Evolutionary conservation across 2,113 vertebrate species (phyloP), one percentile per base, ranked within the genome.

Genomic region (Lucifuga dentata): DNA sequence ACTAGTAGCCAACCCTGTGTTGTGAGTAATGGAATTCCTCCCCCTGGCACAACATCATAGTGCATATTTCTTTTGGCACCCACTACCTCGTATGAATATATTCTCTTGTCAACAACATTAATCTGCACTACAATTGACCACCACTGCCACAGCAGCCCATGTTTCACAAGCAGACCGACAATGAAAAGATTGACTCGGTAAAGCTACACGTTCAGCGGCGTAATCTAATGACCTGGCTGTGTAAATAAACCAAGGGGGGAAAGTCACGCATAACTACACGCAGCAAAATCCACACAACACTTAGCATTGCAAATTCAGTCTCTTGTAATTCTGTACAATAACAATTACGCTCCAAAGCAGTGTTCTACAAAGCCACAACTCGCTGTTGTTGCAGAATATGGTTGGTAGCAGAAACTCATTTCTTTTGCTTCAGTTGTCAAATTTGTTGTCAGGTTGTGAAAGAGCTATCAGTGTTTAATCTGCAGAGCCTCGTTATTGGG

Each of bases 81-180:
- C 73, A 72, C 82, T 66, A 81, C 71, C 75, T 67, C 73, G 78
- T 81, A 73, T 85, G 66, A 85, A 82, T 87, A 69, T 68, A 79
- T 89, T 76, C 71, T 73, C 73, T n/a, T 81, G 85, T 84, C 82
- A 87, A 88, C 86, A 84, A 72, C 77, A 89, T 89, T 82, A 86
- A 89, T 90, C 86, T 81, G 57, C 49, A 16, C 39, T 75, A 76
- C 85, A 88, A 90, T 88, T 87, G 84, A 78, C 81, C 77, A 81
- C 80, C 75, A 50, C 59, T 36, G 76, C 59, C 76, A 76, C 64
- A 58, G 57, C 50, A 45, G 72, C 51, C 36, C 17, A n/a, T 83
- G 68, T 83, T 89, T 89, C 82, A 86, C 84, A 71, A 81, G 68
- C 68, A 51, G 57, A 9, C 21, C 6, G 70, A 78, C 77, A 84